Conservation (phyloP, 1,140 invertebrate genomes). For the Thaumatotibia leucotreta region DNA sequence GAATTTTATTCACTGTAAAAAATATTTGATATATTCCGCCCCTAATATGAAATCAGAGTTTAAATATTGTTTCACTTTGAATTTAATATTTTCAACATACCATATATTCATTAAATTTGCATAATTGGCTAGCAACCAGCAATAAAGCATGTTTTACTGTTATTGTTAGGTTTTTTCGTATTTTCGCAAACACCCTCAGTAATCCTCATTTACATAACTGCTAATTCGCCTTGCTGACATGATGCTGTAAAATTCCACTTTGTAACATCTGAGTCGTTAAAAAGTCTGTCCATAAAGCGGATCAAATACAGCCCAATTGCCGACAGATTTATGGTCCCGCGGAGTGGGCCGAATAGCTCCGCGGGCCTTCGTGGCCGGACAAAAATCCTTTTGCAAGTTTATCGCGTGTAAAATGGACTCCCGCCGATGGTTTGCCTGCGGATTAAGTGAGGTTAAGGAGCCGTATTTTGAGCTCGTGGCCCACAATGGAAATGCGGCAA, state of each 20-base stretch:
- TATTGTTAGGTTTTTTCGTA: background rate
- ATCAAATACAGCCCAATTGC: constrained; percentile 26
- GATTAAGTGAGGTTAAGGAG: constrained; percentile 31
- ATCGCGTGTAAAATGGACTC: constrained; percentile 43
- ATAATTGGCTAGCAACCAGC: background rate
- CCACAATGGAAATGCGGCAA: constrained; percentile 12
- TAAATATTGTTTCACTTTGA: background rate
- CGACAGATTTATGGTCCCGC: constrained; percentile 32
- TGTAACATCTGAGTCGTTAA: constrained; percentile 24
- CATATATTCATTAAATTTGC: background rate
- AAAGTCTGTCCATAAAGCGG: constrained; percentile 34
- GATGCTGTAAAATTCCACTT: constrained; percentile 14
- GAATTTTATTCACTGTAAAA: too few relatives aligned
- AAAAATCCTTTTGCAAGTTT: constrained; percentile 36
- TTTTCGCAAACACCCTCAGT: background rate
- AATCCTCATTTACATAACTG: constrained; percentile 11
- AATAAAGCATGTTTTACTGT: constrained; percentile 12
- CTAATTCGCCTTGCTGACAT: constrained; percentile 18
- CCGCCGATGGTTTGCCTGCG: constrained; percentile 25
- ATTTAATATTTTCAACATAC: background rate
- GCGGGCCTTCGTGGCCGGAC: constrained; percentile 23
- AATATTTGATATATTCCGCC: too few relatives aligned
- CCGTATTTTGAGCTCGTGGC: constrained; percentile 21
- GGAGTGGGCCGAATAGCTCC: constrained; percentile 12
- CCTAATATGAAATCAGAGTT: background rate